Base-by-base conservation (phyloP, 2,888 invertebrate species). In the Hypercompe scribonia region DNA sequence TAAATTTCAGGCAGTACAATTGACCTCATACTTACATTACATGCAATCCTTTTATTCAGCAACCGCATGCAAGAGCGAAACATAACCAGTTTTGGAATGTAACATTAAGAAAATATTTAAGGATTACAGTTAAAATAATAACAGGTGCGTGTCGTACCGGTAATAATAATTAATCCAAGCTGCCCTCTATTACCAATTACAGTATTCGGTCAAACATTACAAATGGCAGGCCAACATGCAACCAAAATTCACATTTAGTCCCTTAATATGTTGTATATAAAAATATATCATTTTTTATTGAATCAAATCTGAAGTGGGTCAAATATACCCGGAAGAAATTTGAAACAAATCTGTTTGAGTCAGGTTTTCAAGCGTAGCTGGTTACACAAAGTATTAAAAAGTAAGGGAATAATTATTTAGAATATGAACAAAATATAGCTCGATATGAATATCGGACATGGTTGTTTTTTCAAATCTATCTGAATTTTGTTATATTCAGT, bases 161-260 rank as follows among this genome's bases (percentile, higher is more conserved):
- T 87, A 86, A 84, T 84, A 84, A 84, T 84, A 85, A 88, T 87
- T 87, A 87, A 88, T 86, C 83, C 83, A 79, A 74, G 85, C 80
- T 81, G 66, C 83, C 84, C 80, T 88, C 84, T 88, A 84, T 84
- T 83, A 84, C 81, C 89, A 89, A 89, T 88, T 89, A 88, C 84
- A 79, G 86, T 70, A 88, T 87, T 89, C 85, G 87, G 85, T 76
- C 80, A 84, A 87, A 88, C 77, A 84, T 88, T 85, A 90, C 88
- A 89, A 90, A 90, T 90, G 85, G 87, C 83, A 73, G 75, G 65
- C 78, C 77, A 80, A 79, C 90, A 90, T 90, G 90, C 90, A 74
- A 89, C 81, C 75, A 79, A 74, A 74, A 61, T 78, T 76, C 76
- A 79, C 72, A 75, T 78, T 79, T 78, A 71, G 75, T 77, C 70